Evolutionary conservation across 2,797 vertebrate genomes (phyloP).

Genomic region (Parauchenoglanis punctatus): DNA sequence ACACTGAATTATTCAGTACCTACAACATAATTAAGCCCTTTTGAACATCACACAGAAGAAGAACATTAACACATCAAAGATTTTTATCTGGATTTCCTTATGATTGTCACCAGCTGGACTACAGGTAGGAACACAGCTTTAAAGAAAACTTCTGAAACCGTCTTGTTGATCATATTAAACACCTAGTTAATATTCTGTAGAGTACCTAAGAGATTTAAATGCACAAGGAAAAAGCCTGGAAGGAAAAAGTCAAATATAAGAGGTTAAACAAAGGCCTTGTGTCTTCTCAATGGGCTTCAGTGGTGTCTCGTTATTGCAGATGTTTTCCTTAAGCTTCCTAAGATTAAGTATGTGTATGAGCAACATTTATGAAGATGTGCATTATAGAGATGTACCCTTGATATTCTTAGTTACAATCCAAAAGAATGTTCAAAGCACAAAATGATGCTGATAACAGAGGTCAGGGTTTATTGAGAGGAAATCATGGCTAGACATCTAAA

Average conservation of each 20-base stretch:
- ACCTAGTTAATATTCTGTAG: conserved; percentile 18
- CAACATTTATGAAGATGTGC: not conserved
- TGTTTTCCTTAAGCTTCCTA: not conserved
- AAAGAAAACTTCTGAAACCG: not conserved
- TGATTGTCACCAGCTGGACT: not conserved
- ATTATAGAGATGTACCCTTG: not conserved
- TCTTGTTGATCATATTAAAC: not conserved
- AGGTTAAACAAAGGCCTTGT: conserved; percentile 17
- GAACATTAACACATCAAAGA: conserved; percentile 20
- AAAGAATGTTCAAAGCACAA: conserved; percentile 8
- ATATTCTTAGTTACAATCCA: not conserved
- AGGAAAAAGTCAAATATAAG: not conserved
- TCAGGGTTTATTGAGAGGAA: not conserved
- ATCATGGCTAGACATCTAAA: conserved; percentile 5
- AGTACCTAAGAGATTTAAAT: conserved; percentile 5
- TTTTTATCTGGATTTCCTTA: not conserved
- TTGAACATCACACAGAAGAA: conserved; percentile 18
- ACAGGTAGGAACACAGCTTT: not conserved
- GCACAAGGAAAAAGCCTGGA: not conserved
- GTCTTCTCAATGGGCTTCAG: not conserved
- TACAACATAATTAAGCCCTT: conserved; percentile 16
- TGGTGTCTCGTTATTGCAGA: not conserved
- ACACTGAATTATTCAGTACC: conserved; percentile 4
- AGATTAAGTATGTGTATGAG: not conserved
- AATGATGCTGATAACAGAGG: not conserved